Evolutionary conservation across 2,888 invertebrate species (phyloP), one percentile per base, ranked within the genome.

Genomic region (Resseliella maxima): DNA sequence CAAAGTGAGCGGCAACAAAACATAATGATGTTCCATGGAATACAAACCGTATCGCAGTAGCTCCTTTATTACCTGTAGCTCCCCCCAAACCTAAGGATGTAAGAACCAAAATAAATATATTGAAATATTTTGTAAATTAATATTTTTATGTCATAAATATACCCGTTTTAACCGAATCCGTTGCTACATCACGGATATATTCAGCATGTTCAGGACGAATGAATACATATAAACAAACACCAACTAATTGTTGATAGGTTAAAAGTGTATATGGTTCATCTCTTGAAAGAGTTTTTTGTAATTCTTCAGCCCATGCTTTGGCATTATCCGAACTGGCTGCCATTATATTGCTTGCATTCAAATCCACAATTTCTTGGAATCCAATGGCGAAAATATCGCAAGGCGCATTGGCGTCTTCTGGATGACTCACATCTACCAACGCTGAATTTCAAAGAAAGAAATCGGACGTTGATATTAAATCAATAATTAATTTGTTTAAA

Each of bases 1-100:
- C 99, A 92, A 99, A 98, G 92, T 99, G 99, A 46, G 99, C 98
- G 91, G 99, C 99, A 8, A 99, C 96, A 92, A 99, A 99, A 90
- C 98, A 99, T 88, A 99, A 92, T 0, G 99, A 98, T 0, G 98
- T 97, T 85, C 97, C 97, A 90, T 98, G 95, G 86, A 98, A 92
- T 0, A 97, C 96, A 90, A 99, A 95, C 86, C 99, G 93, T 89
- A 99, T 97, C 10, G 97, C 98, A 83, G 97, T 96, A 24, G 96
- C 98, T 5, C 99, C 99, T 92, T 99, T 99, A 90, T 99, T 99
- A 8, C 94, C 95, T 21, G 99, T 96, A n/a, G 99, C 96, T 72
- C 99, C 99, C 41, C 99, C 99, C 88, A 99, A 92, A 0, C 99
- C 99, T 3, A n/a, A n/a, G n/a, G n/a, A n/a, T n/a, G n/a, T n/a